A percentile compares a stretch with the other conserved stretches of the same genome.
Evolutionary conservation across 1,140 invertebrate genomes (phyloP).

Genomic region (Archegozetes longisetosus): DNA sequence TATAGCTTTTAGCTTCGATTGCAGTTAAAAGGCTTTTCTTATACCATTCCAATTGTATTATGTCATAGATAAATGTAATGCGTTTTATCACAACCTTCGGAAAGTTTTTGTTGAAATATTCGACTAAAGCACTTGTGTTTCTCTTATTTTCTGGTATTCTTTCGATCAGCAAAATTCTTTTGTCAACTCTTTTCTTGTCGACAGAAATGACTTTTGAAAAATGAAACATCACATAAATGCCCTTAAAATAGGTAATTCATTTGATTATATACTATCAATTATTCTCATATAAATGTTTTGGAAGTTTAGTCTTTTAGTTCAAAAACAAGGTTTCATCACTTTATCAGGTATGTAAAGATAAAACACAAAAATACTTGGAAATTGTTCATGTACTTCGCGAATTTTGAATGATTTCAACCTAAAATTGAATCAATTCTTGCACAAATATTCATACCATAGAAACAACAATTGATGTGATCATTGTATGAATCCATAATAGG

Average conservation of each 20-base stretch:
- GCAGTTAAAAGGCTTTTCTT: neutral
- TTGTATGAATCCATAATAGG: constrained; percentile 8
- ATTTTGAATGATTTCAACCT: too few species aligned
- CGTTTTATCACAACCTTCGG: neutral
- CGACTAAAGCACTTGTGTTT: neutral
- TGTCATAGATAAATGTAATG: neutral
- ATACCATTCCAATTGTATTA: neutral
- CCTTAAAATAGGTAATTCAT: too few species aligned
- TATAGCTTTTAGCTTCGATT: neutral
- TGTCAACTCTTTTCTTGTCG: neutral
- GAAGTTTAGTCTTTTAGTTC: too few species aligned
- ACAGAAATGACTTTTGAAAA: constrained; percentile 1
- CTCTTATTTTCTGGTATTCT: neutral
- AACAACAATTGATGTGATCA: neutral
- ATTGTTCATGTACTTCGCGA: too few species aligned
- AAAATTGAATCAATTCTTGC: too few species aligned
- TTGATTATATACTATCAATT: too few species aligned
- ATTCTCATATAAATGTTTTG: too few species aligned
- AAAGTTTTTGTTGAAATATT: constrained; percentile 5
- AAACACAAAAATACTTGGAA: too few species aligned
- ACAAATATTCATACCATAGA: neutral
- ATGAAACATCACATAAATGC: constrained; percentile 1
- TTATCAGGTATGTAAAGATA: too few species aligned
- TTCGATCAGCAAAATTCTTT: constrained; percentile 2
- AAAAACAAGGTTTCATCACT: too few species aligned